Conservation (phyloP, 2,113 vertebrate species). For the Hydrolagus affinis region DNA sequence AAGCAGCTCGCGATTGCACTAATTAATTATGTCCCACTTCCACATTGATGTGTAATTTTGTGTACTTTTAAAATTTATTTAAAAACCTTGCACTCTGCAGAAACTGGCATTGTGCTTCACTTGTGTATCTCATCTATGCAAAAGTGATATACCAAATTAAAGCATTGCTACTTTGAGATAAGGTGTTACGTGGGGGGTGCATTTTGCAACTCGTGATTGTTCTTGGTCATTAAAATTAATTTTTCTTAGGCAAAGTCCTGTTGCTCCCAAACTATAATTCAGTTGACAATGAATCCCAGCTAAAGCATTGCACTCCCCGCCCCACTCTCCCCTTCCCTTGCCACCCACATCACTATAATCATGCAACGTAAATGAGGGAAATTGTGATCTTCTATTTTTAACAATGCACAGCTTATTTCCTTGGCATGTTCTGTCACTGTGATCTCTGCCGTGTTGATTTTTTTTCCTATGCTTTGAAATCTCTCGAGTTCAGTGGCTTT, state of each 20-base stretch:
- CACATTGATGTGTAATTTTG: neutral
- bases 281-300: conserved; percentile 13
- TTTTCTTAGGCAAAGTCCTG: neutral
- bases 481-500: neutral
- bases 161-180: too few species aligned
- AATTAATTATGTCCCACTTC: neutral
- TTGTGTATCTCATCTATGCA: neutral
- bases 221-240: neutral
- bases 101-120: too few species aligned
- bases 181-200: neutral
- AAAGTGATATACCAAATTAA: neutral
- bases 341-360: neutral
- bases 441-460: conserved; percentile 2
- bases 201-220: neutral
- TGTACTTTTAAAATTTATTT: neutral
- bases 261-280: neutral
- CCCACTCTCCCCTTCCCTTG: neutral
- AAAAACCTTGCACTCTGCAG: neutral
- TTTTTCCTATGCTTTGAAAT: conserved; percentile 14
- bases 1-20: neutral
- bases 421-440: conserved; percentile 17
- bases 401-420: conserved; percentile 29
- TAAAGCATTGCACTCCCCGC: neutral
- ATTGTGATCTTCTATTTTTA: conserved; percentile 24
- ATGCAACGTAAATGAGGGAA: neutral